Base-by-base conservation (phyloP, 92 coral and sea anemone species). In the Zoanthus sociatus region DNA sequence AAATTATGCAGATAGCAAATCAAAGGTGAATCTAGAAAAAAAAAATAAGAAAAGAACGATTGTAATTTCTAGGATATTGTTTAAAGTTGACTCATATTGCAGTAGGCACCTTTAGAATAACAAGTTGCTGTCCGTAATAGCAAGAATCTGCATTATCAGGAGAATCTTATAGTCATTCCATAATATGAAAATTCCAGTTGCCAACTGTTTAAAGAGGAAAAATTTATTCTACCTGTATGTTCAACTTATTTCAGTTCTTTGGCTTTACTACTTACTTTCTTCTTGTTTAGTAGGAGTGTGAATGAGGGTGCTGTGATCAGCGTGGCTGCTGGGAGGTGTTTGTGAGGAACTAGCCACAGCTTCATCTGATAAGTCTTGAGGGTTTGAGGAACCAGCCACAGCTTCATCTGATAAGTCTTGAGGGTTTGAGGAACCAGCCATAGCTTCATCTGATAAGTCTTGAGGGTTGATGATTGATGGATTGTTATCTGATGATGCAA, bases 1-100 rank as follows among this genome's bases (percentile, higher is more conserved):
- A 88, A 64, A 72, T 87, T 87, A 63, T 91, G 93, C 67, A 91
- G 60, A 88, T 91, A 88, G 86, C 86, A 84, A 76, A 91, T 83
- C 20, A 87, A 73, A 66, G 93, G 82, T 88, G 64, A 17, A 45
- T n/a, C 91, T 88, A 84, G 58, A 64, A 76, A 71, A 56, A 69
- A 37, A 75, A 75, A 84, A 32, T 33, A 84, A 31, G 71, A 73
- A 84, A 73, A 83, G 66, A 20, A 30, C 73, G 72, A 79, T 79
- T 56, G 85, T 79, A 60, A 60, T 81, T 77, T 66, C 30, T 82
- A 67, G 76, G 73, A 64, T 60, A 64, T 82, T 63, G 26, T 56
- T 56, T 56, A 56, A 56, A 56, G 64, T 56, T 56, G 64, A 56
- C 64, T 56, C 64, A 56, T 56, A 56, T 56, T 56, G 64, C 64